These are phyloP conservation scores for Agrochola litura DNA, from an alignment of 2,888 invertebrate genomes.

Conservation along the genomic window DNA sequence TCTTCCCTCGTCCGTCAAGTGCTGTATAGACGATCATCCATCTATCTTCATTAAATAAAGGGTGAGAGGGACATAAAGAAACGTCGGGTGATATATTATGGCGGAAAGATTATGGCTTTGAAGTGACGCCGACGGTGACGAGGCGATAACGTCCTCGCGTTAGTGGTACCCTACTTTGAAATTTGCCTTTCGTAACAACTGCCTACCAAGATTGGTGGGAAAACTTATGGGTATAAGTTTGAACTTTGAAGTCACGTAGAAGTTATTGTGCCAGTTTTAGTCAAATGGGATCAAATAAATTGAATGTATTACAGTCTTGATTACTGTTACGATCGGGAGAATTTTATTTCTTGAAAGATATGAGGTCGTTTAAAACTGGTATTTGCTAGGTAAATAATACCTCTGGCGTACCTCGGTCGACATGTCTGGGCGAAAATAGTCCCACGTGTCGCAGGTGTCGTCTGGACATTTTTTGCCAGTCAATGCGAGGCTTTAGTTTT, in stretches of 20 bases:
- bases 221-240: constrained; percentile 42
- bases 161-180: constrained; percentile 51
- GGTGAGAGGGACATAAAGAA: constrained; percentile 62
- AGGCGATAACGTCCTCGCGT: constrained; percentile 56
- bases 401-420: background rate
- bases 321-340: background rate
- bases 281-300: constrained; percentile 31
- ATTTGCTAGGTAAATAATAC: constrained; percentile 8
- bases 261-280: constrained; percentile 32
- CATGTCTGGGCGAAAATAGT: background rate
- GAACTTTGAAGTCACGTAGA: constrained; percentile 41
- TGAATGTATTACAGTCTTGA: constrained; percentile 11
- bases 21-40: constrained; percentile 49
- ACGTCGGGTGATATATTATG: constrained; percentile 63
- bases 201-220: constrained; percentile 45
- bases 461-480: background rate
- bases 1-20: constrained; percentile 32
- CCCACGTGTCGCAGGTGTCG: constrained; percentile 21
- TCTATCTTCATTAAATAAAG: constrained; percentile 68
- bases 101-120: constrained; percentile 60
- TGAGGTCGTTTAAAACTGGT: background rate
- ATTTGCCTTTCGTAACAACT: constrained; percentile 52
- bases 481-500: constrained; percentile 38
- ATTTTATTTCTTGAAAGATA: background rate
- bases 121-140: constrained; percentile 51